Evolutionary conservation across 1,140 invertebrate species (phyloP), one percentile per base, ranked within the genome.

Genomic region (Nylanderia fulva): DNA sequence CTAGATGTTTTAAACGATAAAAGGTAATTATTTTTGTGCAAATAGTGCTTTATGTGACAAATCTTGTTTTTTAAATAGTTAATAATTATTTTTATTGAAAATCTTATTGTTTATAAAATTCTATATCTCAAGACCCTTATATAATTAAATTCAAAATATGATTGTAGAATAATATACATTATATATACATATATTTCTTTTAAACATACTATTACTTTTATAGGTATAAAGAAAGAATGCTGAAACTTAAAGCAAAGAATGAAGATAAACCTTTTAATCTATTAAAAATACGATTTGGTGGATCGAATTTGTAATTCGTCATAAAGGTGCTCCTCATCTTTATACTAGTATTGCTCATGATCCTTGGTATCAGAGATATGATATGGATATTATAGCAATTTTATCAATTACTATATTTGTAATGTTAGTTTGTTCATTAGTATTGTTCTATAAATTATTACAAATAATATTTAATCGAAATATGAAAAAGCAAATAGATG

Each of bases 301-400:
- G 96, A 95, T 94, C 9, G 96, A 96, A 86, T 96, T 95, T 89
- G 94, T 96, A 13, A 91, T 96, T 39, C 90, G 95, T 39, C 93
- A 96, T 82, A 94, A 95, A 54, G 95, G 95, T 15, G 94, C 94
- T 2, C 84, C 90, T 52, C 95, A 95, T 91, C 88, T 96, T 42
- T 89, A 90, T 69, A 93, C 90, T 66, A 90, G 86, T 52, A 89
- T 93, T n/a, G 86, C 85, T 27, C 84, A 94, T 77, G 91, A 95
- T 33, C 89, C 92, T 42, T 95, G 93, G 93, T 94, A 91, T 11
- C 77, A 90, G n/a, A 86, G 86, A 69, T 85, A 89, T 13, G 88
- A 93, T 9, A 85, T 91, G 63, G 94, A 94, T 8, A 79, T 93
- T 0, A 85, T 93, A 33, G 90, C 85, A 8, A 72, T 88, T 8